These are phyloP conservation scores for Sturmia bella DNA, from an alignment of 2,888 invertebrate genomes.

Conservation along the genomic window DNA sequence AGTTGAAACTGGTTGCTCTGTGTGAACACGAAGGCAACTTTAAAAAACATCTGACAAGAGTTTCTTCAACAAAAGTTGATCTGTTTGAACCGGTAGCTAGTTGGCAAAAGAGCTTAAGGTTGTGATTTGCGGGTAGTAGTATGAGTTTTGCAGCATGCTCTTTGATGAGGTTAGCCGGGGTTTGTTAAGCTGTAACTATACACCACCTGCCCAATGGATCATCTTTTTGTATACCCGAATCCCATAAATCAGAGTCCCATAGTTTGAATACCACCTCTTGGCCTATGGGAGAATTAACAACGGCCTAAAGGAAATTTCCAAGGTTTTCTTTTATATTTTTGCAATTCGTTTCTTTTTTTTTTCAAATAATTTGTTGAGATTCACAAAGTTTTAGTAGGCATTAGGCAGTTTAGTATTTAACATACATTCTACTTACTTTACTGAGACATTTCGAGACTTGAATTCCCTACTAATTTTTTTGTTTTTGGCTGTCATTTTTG, in stretches of 20 bases:
- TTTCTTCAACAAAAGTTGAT: no score
- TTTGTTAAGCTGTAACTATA: constrained; percentile 32
- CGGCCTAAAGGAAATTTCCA: constrained; percentile 83
- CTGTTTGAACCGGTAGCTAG: no score
- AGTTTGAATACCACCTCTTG: constrained; percentile 89
- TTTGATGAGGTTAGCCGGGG: constrained; percentile 38
- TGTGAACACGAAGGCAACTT: no score
- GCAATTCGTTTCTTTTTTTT: not conserved
- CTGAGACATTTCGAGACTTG: constrained; percentile 28
- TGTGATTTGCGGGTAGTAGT: no score
- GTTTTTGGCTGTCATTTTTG: not conserved
- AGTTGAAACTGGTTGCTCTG: no score
- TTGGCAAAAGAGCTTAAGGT: no score
- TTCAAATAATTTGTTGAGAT: not conserved
- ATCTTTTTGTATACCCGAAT: constrained; percentile 89
- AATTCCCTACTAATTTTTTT: constrained; percentile 22
- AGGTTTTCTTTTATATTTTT: constrained; percentile 20
- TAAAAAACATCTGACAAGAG: no score
- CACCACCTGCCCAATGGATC: constrained; percentile 93
- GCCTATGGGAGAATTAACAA: constrained; percentile 86
- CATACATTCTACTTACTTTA: constrained; percentile 51
- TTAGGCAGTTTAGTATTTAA: constrained; percentile 16
- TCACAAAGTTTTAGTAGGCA: constrained; percentile 21
- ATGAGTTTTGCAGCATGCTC: no score
- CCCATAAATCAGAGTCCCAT: constrained; percentile 91